Conservation (phyloP, 2,888 invertebrate genomes). For the Andrena flavipes region DNA sequence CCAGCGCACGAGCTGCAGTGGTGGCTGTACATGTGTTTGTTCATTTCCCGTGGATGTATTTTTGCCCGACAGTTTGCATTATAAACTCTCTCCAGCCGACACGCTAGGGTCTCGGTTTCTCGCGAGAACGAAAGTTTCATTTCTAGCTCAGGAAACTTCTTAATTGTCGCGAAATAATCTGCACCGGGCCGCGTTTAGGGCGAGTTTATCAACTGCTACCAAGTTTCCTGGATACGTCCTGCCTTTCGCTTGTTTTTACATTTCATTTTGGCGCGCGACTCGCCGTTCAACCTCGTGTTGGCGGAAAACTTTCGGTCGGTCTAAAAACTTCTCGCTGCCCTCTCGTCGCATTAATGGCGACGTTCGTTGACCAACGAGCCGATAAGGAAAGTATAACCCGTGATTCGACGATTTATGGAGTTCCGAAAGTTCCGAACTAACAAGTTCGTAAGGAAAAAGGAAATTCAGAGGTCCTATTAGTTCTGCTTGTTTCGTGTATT, state of each 20-base stretch:
- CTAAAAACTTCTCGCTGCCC: constrained; percentile 30
- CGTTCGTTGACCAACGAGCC: constrained; percentile 25
- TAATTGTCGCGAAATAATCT: constrained; percentile 69
- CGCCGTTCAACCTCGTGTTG: constrained; percentile 18
- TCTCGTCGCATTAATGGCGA: constrained; percentile 11
- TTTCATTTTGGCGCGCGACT: constrained; percentile 38
- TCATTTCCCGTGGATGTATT: constrained; percentile 15
- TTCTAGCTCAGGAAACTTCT: constrained; percentile 54
- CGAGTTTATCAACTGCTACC: constrained; percentile 58
- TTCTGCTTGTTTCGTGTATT: no score
- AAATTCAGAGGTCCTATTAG: not conserved
- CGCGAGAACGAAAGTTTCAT: constrained; percentile 53
- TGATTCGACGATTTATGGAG: not conserved
- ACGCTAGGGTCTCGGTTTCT: constrained; percentile 55
- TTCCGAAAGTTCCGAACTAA: not conserved
- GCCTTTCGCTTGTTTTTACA: constrained; percentile 30
- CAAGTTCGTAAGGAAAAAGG: not conserved
- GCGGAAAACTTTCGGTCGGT: constrained; percentile 36
- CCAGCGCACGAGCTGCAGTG: not conserved
- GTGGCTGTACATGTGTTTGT: constrained; percentile 2
- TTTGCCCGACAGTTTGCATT: constrained; percentile 33
- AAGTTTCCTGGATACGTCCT: constrained; percentile 49
- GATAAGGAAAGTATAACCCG: not conserved
- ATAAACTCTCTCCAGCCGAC: constrained; percentile 2
- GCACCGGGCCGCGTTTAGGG: constrained; percentile 53